Evolutionary conservation across 92 coral and sea anemone species (phyloP).

Genomic region (Bergia sp.): DNA sequence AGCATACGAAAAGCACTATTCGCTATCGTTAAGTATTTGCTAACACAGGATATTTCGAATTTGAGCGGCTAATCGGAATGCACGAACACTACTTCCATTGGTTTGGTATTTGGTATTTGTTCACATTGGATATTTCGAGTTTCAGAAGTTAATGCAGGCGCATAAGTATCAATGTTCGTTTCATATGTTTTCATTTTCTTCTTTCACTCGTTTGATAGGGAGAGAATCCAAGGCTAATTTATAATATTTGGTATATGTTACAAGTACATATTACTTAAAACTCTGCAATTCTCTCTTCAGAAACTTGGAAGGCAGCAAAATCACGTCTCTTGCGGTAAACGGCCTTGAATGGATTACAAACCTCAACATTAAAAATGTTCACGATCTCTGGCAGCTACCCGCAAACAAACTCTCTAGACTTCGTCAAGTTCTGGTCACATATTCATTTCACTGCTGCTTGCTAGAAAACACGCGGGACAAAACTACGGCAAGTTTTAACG

Average conservation of each 20-base stretch:
- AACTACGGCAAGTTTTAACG: constrained; percentile 22
- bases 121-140: no score
- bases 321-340: constrained; percentile 65
- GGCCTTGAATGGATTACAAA: constrained; percentile 61
- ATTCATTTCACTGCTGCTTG: constrained; percentile 90
- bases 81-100: no score
- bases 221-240: background rate
- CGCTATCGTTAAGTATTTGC: no score
- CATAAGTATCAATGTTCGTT: no score
- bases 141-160: no score
- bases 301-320: constrained; percentile 65
- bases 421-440: constrained; percentile 54
- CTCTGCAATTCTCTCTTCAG: constrained; percentile 37
- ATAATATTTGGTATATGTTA: background rate
- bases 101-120: no score
- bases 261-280: background rate
- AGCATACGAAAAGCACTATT: no score
- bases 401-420: constrained; percentile 60
- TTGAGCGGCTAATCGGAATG: no score
- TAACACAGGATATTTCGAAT: no score
- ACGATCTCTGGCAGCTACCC: constrained; percentile 72
- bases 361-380: constrained; percentile 62
- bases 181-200: no score
- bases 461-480: constrained; percentile 33
- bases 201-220: background rate